Evolutionary conservation across 2,888 invertebrate genomes (phyloP), one percentile per base, ranked within the genome.

Genomic region (Magallana nippona): DNA sequence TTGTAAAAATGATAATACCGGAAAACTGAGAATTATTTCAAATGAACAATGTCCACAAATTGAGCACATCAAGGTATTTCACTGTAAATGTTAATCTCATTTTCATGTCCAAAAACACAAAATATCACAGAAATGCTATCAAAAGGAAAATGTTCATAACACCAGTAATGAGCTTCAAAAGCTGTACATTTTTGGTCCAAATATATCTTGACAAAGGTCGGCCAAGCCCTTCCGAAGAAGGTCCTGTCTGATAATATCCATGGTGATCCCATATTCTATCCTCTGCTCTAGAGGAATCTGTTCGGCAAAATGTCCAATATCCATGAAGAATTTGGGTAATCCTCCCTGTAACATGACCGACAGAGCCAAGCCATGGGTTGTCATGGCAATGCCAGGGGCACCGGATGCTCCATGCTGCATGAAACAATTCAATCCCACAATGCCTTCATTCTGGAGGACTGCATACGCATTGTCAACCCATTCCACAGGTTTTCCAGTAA

Each of bases 321-420:
- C 63, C 63, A 63, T 63, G 62, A 44, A 81, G 17, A 81, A 81
- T 32, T n/a, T 57, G 8, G 81, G 81, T 60, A 81, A 17, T 22
- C 81, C 81, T 15, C 81, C 81, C 44, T 81, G 81, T 44, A 81
- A 55, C 81, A 81, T 81, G 81, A 55, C 57, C 10, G 44, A n/a
- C 17, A 81, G 19, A 11, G 60, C 60, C 8, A 62, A 44, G 1
- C 81, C 81, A 81, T 56, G 58, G 44, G 55, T 58, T n/a, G 81
- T 81, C 27, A 81, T 44, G 44, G 55, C 60, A 32, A 81, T 58
- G 11, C 81, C 81, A n/a, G 81, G 81, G 19, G 81, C 58, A 11
- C 81, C 81, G 8, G 81, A 81, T 0, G 60, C 81, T 17, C 81
- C 81, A 62, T 81, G 58, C n/a, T 60, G 44, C 81, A 81, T 60